Evolutionary conservation across 1,140 invertebrate genomes (phyloP).

Genomic region (Bombus breviceps): DNA sequence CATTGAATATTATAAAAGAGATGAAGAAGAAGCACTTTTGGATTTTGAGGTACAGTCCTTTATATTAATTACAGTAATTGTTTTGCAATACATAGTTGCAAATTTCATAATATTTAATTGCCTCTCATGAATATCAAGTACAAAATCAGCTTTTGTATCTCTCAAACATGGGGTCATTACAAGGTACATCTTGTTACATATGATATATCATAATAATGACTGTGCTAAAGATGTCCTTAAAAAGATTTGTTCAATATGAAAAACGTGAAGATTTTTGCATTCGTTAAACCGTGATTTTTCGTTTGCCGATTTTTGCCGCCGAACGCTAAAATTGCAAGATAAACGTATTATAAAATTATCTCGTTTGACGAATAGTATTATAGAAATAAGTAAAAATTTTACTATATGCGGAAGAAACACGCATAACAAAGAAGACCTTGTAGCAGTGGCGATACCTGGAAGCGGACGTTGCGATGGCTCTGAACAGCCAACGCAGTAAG

Average conservation of each 20-base stretch:
- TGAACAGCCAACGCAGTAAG: conserved; percentile 90
- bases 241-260: background rate
- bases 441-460: conserved; percentile 87
- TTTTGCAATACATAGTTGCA: conserved; percentile 47
- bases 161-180: conserved; percentile 49
- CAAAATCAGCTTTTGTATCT: conserved; percentile 46
- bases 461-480: conserved; percentile 87
- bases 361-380: conserved; percentile 27
- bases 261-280: background rate
- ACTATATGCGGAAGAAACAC: conserved; percentile 62
- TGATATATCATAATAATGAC: background rate
- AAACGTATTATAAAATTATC: conserved; percentile 35
- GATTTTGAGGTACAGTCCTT: conserved; percentile 87
- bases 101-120: conserved; percentile 49
- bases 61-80: conserved; percentile 7
- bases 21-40: conserved; percentile 87
- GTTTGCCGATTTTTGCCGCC: background rate
- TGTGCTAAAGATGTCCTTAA: background rate
- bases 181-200: conserved; percentile 52
- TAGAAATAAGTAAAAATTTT: conserved; percentile 56
- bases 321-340: conserved; percentile 2
- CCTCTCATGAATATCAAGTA: conserved; percentile 42
- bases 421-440: conserved; percentile 80
- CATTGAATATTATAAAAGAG: conserved; percentile 91
- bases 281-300: conserved; percentile 1